phyloP scores from a whole-genome alignment of 2,888 invertebrate genomes.

The Oeneis ivallda region DNA sequence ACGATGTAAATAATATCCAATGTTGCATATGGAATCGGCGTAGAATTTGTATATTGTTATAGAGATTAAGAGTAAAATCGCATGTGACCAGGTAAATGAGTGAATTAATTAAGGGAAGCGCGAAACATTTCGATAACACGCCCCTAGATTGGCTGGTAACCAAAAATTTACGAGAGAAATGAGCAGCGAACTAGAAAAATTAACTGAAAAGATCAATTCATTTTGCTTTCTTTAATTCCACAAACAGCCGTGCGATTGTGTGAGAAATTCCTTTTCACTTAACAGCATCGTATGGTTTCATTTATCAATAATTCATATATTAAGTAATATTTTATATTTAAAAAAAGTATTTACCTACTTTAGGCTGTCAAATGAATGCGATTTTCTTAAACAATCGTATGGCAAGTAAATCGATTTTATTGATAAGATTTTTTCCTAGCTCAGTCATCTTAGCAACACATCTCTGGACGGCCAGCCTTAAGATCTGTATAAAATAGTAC shows the following conservation, averaged over 20 bases:
- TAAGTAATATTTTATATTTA: too few species aligned
- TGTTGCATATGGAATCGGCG: constrained; percentile 21
- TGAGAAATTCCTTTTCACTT: too few species aligned
- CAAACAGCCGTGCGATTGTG: too few species aligned
- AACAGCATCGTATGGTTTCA: too few species aligned
- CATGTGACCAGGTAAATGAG: constrained; percentile 24
- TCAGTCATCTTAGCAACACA: background rate
- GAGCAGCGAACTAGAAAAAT: background rate
- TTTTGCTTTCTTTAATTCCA: too few species aligned
- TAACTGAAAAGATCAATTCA: background rate
- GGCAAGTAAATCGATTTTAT: too few species aligned
- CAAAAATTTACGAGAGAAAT: background rate
- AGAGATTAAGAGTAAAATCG: constrained; percentile 22
- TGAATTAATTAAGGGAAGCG: constrained; percentile 15
- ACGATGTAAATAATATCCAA: constrained; percentile 59
- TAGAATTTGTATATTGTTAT: constrained; percentile 9
- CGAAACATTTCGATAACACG: background rate
- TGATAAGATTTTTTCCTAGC: background rate
- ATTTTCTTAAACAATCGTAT: too few species aligned
- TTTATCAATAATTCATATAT: too few species aligned
- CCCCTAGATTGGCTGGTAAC: background rate
- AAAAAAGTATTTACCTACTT: too few species aligned
- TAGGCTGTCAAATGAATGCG: too few species aligned
- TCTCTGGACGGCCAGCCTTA: constrained; percentile 6
- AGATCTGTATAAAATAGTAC: constrained; percentile 29